Evolutionary conservation across 2,797 vertebrate species (phyloP).

Genomic region (Epinephelus malabaricus): DNA sequence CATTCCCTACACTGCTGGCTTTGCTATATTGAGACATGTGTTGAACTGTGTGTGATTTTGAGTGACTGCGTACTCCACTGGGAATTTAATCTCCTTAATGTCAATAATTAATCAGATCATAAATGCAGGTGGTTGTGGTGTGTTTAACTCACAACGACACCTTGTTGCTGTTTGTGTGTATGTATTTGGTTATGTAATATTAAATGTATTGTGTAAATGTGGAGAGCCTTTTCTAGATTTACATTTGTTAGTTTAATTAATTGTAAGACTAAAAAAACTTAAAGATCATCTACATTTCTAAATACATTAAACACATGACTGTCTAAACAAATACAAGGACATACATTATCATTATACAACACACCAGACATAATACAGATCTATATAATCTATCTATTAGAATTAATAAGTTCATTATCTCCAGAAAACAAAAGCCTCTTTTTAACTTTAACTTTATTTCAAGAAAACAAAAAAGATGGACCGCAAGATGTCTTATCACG

Average conservation of each 20-base stretch:
- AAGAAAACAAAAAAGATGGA: background rate
- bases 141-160: constrained; percentile 12
- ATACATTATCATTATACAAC: background rate
- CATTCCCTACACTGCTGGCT: constrained; percentile 2
- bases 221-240: background rate
- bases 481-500: background rate
- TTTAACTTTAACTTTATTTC: background rate
- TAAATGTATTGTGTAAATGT: background rate
- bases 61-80: background rate
- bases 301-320: background rate
- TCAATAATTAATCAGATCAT: constrained; percentile 38
- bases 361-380: background rate
- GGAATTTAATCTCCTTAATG: constrained; percentile 25
- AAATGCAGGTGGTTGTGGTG: constrained; percentile 13
- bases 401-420: background rate
- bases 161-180: background rate
- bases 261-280: background rate
- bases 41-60: background rate
- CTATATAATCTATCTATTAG: background rate
- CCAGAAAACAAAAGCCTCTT: background rate
- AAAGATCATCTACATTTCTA: background rate
- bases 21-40: background rate
- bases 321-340: too few relatives aligned
- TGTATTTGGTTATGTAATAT: background rate
- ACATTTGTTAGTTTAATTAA: background rate